Evolutionary conservation across 2,888 invertebrate species (phyloP).

Genomic region (Adelphocoris suturalis): DNA sequence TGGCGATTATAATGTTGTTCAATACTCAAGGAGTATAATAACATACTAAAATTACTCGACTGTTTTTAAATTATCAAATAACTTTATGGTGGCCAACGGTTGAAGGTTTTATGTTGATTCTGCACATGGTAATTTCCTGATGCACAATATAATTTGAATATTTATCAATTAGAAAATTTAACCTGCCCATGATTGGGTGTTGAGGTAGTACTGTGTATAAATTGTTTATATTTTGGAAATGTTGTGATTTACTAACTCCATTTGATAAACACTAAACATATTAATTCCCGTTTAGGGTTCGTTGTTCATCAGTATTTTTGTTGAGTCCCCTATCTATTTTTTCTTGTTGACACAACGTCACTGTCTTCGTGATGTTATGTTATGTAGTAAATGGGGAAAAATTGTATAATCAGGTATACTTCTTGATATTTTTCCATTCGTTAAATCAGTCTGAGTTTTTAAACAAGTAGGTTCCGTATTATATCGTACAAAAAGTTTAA

Average conservation of each 20-base stretch:
- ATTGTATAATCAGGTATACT: not conserved
- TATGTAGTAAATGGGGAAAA: not conserved
- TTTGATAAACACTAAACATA: not conserved
- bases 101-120: not conserved
- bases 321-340: not conserved
- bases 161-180: not conserved
- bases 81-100: not conserved
- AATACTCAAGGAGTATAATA: not conserved
- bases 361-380: not conserved
- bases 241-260: constrained; percentile 28
- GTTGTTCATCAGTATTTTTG: not conserved
- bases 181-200: not conserved
- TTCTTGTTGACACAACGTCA: not conserved
- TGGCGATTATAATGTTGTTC: constrained; percentile 13
- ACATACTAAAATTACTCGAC: not conserved
- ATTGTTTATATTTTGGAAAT: constrained; percentile 15
- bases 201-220: not conserved
- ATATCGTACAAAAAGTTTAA: not conserved
- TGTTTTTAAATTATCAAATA: constrained; percentile 3
- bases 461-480: not conserved
- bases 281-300: not conserved
- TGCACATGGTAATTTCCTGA: not conserved
- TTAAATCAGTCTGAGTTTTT: not conserved
- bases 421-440: not conserved
- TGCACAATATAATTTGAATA: not conserved